A percentile compares a stretch with the other conserved stretches of the same genome.
Conservation (phyloP, 2,797 vertebrate species). For the Melanotaenia pygmaea region DNA sequence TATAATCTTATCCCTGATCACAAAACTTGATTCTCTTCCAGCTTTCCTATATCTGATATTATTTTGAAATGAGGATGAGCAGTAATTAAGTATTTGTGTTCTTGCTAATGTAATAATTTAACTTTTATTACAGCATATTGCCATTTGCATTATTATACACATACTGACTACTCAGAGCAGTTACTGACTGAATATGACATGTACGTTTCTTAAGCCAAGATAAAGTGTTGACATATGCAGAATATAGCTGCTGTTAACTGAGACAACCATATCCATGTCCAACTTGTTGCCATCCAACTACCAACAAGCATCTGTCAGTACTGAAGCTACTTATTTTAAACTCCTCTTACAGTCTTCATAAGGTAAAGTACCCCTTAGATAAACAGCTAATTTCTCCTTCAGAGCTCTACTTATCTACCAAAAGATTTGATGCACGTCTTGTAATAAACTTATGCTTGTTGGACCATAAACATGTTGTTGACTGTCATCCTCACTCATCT, state of each 20-base stretch:
- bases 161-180: neutral
- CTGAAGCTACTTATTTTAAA: neutral
- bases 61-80: neutral
- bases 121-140: constrained; percentile 1
- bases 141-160: neutral
- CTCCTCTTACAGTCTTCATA: neutral
- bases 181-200: neutral
- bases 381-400: neutral
- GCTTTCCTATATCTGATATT: neutral
- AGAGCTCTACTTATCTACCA: neutral
- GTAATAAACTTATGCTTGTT: neutral
- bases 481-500: neutral
- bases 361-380: neutral
- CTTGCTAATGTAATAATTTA: neutral
- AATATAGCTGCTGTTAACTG: neutral
- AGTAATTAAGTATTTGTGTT: neutral
- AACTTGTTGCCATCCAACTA: neutral
- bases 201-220: constrained; percentile 14
- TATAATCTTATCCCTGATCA: neutral
- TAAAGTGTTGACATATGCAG: constrained; percentile 4
- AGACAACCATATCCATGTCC: neutral
- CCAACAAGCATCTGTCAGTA: neutral
- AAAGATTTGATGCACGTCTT: neutral
- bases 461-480: neutral
- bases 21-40: neutral